Base-by-base conservation (phyloP, 2,888 invertebrate genomes). In the Pandemis cinnamomeana region DNA sequence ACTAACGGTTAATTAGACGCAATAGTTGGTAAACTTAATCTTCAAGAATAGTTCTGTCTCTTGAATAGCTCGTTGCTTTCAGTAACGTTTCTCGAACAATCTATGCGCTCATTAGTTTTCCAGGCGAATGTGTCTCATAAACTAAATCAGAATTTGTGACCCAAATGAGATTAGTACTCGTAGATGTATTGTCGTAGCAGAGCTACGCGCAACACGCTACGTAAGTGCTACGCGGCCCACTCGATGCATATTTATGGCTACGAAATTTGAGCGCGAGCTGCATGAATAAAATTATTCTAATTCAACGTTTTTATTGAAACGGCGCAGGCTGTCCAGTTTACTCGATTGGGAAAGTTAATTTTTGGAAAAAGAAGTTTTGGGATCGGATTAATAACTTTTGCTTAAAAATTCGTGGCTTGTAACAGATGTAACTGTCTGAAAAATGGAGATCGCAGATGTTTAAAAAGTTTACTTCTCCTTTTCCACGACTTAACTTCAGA, bases 231-330 rank as follows among this genome's bases (percentile, higher is more conserved):
- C 58, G 67, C 58, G 55, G 67, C 41, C 58, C 58, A 44, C 58
- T 68, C 67, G 41, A 53, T 68, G 67, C 67, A 68, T 68, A 68
- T 68, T 68, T 58, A 68, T 68, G 58, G 58, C 58, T 68, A 68
- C 58, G 58, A 58, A 55, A 68, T 58, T 27, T 44, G 5, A 44
- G 58, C n/a, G 42, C 58, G 27, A 68, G 44, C 44, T 68, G 58
- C 67, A 68, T 58, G 67, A 68, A 68, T 68, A 68, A 68, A 68
- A 68, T 55, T 68, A 68, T 68, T 58, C 58, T 68, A 68, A 67
- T 53, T 44, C 13, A 42, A 11, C 58, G n/a, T 15, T 68, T 58
- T 68, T 68, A 68, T 68, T 68, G 67, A 55, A 58, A 68, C 67
- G 20, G 44, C 67, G 20, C 67, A 58, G 67, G 10, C 55, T 58